Conservation (phyloP, 1,140 invertebrate species). For the Bombus turneri region DNA sequence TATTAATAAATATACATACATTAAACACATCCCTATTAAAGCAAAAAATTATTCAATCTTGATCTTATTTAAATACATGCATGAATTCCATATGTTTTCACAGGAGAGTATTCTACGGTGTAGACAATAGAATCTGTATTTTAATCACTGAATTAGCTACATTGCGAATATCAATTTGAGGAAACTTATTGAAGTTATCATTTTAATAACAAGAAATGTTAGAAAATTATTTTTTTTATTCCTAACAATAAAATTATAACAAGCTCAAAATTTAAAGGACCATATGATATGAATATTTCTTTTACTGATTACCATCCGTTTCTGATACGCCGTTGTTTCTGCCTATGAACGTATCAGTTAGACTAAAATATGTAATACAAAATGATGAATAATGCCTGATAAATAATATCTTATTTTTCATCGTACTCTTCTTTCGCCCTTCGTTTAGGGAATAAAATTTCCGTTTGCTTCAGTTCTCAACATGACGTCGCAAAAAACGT, state of each 20-base stretch:
- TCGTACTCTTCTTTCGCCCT: not conserved
- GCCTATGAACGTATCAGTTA: not conserved
- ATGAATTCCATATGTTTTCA: not conserved
- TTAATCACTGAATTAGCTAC: not conserved
- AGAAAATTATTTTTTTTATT: not conserved
- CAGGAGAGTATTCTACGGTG: not conserved
- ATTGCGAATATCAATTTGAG: not conserved
- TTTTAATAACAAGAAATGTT: not conserved
- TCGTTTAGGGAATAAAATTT: not conserved
- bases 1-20: not conserved
- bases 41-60: not conserved
- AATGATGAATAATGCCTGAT: not conserved
- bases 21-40: not conserved
- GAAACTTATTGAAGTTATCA: not conserved
- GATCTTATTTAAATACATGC: not conserved
- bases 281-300: not conserved
- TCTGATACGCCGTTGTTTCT: not conserved
- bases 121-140: not conserved
- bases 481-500: not conserved
- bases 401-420: slow-evolving; percentile 25
- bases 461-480: not conserved
- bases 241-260: not conserved
- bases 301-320: not conserved
- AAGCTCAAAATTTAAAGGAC: no score
- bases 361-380: not conserved